These are phyloP conservation scores for Invenusta paracnida DNA, from an alignment of 2,888 invertebrate species.

Conservation along the genomic window DNA sequence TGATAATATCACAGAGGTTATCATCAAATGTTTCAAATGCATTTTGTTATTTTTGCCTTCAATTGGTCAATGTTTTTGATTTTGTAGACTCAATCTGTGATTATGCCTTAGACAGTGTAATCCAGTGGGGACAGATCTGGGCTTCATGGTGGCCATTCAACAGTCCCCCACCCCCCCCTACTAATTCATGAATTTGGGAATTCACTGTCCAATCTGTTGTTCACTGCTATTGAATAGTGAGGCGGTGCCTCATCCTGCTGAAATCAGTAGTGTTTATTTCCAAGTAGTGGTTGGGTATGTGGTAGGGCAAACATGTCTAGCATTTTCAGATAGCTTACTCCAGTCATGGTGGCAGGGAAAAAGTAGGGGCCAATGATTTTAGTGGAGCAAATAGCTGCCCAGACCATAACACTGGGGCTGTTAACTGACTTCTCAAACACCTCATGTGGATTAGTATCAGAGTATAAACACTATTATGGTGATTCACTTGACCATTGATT, in stretches of 20 bases:
- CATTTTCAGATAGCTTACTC: constrained; percentile 13
- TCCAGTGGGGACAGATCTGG: not conserved
- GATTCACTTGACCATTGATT: constrained; percentile 25
- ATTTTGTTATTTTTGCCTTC: not conserved
- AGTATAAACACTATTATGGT: constrained; percentile 17
- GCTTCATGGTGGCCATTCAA: not conserved
- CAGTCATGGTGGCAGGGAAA: not conserved
- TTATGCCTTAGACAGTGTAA: not conserved
- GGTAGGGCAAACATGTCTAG: constrained; percentile 10
- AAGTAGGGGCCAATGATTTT: not conserved
- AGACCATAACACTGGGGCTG: constrained; percentile 19
- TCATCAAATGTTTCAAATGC: not conserved
- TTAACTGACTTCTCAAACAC: constrained; percentile 22
- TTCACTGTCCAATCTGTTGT: not conserved
- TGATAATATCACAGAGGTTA: not conserved
- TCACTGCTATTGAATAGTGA: constrained; percentile 9
- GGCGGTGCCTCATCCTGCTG: not conserved
- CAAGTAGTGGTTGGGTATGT: not conserved
- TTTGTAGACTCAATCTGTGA: not conserved
- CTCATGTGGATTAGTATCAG: constrained; percentile 22
- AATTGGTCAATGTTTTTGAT: not conserved
- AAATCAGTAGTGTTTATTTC: constrained; percentile 16
- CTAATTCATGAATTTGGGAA: not conserved
- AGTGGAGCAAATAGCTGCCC: constrained; percentile 26
- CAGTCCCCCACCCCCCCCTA: not conserved